Base-by-base conservation (phyloP, 37 sponge, comb jelly and placozoan genomes). In the Theonella swinhoei region DNA sequence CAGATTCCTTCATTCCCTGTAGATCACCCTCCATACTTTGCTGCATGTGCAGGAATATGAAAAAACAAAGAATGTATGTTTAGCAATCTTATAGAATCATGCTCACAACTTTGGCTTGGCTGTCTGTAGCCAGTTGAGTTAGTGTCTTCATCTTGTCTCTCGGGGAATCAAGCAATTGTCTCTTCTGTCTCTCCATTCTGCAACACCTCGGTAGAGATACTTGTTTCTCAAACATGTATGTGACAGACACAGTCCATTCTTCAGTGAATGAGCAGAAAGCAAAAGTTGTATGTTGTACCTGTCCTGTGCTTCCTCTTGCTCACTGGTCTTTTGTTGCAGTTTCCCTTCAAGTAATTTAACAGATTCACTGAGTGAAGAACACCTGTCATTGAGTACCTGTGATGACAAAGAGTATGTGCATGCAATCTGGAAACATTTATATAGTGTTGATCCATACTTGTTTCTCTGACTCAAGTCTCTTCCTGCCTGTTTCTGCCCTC, bases 141-240 rank as follows among this genome's bases (percentile, higher is more conserved):
- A 47, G 54, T 47, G 54, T 47, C 14, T 40, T 42, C 71, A 80
- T 33, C 38, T 80, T 87, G 65, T 74, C 35, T 65, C 62, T 80
- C 32, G 42, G 75, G 58, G 47, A 40, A 4, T 87, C 72, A 19
- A 87, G 39, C 23, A 80, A 42, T 39, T 77, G 68, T 32, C 80
- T 79, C 80, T 87, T 87, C 39, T 80, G 80, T 43, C 63, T 87
- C 47, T 80, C 42, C 40, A 80, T 80, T 64, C 80, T 71, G n/a
- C n/a, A n/a, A n/a, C n/a, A n/a, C n/a, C n/a, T n/a, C n/a, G n/a
- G n/a, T n/a, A n/a, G n/a, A n/a, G n/a, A n/a, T n/a, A n/a, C n/a
- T n/a, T n/a, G n/a, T n/a, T n/a, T n/a, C n/a, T n/a, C n/a, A n/a
- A n/a, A n/a, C n/a, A n/a, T n/a, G n/a, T n/a, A n/a, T n/a, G n/a